These are phyloP conservation scores for Channa striata DNA, from an alignment of 2,797 vertebrate species.

Conservation along the genomic window DNA sequence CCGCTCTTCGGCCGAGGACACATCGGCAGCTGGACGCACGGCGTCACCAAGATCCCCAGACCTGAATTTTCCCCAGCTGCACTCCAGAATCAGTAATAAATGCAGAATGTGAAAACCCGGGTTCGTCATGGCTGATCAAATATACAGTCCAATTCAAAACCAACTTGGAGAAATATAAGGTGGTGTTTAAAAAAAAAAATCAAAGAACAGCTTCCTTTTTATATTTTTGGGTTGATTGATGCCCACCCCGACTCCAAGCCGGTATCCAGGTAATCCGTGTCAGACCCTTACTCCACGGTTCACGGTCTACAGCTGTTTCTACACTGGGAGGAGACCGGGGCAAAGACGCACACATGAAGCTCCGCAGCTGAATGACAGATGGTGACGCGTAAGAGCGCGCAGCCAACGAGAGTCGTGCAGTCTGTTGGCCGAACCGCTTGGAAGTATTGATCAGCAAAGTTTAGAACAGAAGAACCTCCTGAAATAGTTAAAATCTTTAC, in stretches of 20 bases:
- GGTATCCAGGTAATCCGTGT: slow-evolving; percentile 57
- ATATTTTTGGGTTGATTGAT: background rate
- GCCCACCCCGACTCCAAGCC: slow-evolving; percentile 29
- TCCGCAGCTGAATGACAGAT: slow-evolving; percentile 67
- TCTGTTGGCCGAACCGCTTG: slow-evolving; percentile 8
- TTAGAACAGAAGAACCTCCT: background rate
- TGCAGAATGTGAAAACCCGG: slow-evolving; percentile 61
- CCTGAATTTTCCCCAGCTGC: slow-evolving; percentile 35
- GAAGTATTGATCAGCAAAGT: slow-evolving; percentile 4
- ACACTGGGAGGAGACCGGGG: slow-evolving; percentile 63
- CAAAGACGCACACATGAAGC: slow-evolving; percentile 43
- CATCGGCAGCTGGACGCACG: slow-evolving; percentile 47
- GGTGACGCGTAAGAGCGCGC: slow-evolving; percentile 75
- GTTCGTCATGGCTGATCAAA: slow-evolving; percentile 64
- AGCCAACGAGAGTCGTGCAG: slow-evolving; percentile 73
- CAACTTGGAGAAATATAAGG: background rate
- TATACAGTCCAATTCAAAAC: slow-evolving; percentile 23
- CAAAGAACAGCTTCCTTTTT: background rate
- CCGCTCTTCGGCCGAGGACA: slow-evolving; percentile 19
- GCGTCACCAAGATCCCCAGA: slow-evolving; percentile 38
- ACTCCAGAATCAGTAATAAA: slow-evolving; percentile 65
- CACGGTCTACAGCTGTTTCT: slow-evolving; percentile 74
- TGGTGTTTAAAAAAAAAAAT: background rate
- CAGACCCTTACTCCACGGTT: slow-evolving; percentile 54
- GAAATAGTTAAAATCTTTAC: background rate